Conservation (phyloP, 2,888 invertebrate species). For the Conus canariensis region DNA sequence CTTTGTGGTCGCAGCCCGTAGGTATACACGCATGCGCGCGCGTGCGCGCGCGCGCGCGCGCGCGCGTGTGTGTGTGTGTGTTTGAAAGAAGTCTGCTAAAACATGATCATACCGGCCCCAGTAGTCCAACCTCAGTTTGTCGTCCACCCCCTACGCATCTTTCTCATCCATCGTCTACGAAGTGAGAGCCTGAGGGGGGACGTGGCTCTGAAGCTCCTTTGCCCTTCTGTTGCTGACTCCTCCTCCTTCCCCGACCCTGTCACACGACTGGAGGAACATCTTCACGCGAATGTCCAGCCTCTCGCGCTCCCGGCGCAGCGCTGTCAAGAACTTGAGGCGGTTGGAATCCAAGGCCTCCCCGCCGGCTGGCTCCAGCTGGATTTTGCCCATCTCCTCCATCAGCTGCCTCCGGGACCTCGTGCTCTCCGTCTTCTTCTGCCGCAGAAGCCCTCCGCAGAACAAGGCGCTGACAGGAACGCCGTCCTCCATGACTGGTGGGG, state of each 20-base stretch:
- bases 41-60: too few relatives aligned
- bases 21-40: too few relatives aligned
- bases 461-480: not conserved
- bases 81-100: too few relatives aligned
- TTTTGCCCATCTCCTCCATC: not conserved
- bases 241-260: not conserved
- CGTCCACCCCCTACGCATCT: not conserved
- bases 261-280: conserved; percentile 37
- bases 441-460: not conserved
- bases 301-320: conserved; percentile 25
- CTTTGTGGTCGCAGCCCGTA: too few relatives aligned
- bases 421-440: not conserved
- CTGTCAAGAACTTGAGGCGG: not conserved
- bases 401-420: conserved; percentile 8
- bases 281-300: conserved; percentile 32
- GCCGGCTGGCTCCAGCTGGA: not conserved
- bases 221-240: conserved; percentile 1
- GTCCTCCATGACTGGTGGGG: not conserved
- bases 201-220: not conserved
- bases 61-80: too few relatives aligned
- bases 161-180: not conserved
- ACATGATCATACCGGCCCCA: too few relatives aligned
- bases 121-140: not conserved
- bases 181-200: not conserved
- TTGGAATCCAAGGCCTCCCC: not conserved